Evolutionary conservation across 2,797 vertebrate genomes (phyloP).

Genomic region (Amblyopsis hoosieri): DNA sequence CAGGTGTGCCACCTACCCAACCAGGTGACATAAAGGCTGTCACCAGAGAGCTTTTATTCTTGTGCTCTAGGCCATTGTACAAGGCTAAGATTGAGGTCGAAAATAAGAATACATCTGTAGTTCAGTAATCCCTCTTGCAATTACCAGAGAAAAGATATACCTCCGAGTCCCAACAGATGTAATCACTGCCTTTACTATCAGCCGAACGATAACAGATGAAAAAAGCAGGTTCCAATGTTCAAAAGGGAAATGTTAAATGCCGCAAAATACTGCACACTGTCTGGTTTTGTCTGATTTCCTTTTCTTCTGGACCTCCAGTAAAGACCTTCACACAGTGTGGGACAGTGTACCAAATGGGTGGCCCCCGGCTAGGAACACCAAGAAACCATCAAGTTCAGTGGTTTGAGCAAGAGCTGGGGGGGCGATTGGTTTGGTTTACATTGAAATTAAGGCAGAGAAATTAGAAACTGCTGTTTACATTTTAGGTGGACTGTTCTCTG

Average conservation of each 20-base stretch:
- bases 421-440: conserved; percentile 73
- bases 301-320: conserved; percentile 47
- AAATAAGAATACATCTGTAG: conserved; percentile 13
- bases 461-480: conserved; percentile 77
- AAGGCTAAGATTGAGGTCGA: conserved; percentile 24
- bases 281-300: conserved; percentile 28
- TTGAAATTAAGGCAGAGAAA: conserved; percentile 76
- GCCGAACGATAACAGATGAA: too few relatives aligned
- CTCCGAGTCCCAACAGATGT: background rate
- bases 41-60: conserved; percentile 22
- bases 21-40: background rate
- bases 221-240: background rate
- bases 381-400: conserved; percentile 78
- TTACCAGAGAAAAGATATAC: background rate
- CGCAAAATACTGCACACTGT: conserved; percentile 5
- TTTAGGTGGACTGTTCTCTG: conserved; percentile 62
- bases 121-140: conserved; percentile 4
- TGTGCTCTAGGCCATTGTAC: conserved; percentile 14
- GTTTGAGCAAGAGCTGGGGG: conserved; percentile 60
- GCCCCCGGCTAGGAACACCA: conserved; percentile 73
- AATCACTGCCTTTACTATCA: too few relatives aligned
- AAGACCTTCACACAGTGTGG: conserved; percentile 56
- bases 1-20: conserved; percentile 5
- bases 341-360: conserved; percentile 59
- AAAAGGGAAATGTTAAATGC: conserved; percentile 20